Evolutionary conservation across 2,888 invertebrate species (phyloP).

Genomic region (Junonia oenone): DNA sequence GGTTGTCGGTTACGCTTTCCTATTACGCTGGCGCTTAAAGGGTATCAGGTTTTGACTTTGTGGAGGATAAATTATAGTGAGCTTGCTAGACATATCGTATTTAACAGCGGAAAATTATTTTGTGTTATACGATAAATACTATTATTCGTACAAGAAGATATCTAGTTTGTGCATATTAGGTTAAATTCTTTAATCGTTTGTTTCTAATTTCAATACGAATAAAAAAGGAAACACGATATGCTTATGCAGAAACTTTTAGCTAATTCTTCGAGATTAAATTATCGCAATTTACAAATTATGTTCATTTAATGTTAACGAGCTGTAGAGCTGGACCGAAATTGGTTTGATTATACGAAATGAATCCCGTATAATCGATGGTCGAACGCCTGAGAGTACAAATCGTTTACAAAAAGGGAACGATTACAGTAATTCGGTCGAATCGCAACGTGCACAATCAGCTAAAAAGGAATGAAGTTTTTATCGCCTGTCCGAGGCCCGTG

Average conservation of each 20-base stretch:
- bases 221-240: background rate
- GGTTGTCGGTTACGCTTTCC: background rate
- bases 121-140: background rate
- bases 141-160: background rate
- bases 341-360: slow-evolving; percentile 24
- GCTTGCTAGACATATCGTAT: background rate
- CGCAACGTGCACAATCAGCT: slow-evolving; percentile 55
- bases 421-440: slow-evolving; percentile 48
- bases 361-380: slow-evolving; percentile 26
- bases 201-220: background rate
- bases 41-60: slow-evolving; percentile 5
- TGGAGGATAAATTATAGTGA: background rate
- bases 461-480: slow-evolving; percentile 64
- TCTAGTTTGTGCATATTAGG: background rate
- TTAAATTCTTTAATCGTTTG: background rate
- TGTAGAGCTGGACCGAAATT: slow-evolving; percentile 25
- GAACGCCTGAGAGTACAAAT: slow-evolving; percentile 32
- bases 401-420: slow-evolving; percentile 43
- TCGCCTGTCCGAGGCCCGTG: slow-evolving; percentile 53
- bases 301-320: slow-evolving; percentile 26
- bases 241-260: background rate
- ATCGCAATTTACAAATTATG: slow-evolving; percentile 23
- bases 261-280: slow-evolving; percentile 3
- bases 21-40: slow-evolving; percentile 4
- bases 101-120: background rate